Conservation (phyloP, 2,113 vertebrate genomes). For the Istiophorus platypterus region DNA sequence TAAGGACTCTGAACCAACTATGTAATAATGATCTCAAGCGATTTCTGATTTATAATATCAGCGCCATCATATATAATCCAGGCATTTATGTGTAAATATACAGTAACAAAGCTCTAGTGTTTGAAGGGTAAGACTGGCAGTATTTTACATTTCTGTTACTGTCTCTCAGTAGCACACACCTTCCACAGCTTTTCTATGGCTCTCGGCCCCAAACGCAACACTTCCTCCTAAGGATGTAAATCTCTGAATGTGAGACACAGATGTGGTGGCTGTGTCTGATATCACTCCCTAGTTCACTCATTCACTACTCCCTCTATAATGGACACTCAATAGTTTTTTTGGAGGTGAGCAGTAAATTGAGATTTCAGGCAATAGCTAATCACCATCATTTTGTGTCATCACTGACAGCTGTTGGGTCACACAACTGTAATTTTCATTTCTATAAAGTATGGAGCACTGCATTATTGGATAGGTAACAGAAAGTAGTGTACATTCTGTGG, state of each 20-base stretch:
- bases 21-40: background rate
- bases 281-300: no score
- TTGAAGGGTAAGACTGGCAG: background rate
- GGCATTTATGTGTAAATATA: background rate
- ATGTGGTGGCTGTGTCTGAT: no score
- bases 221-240: no score
- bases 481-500: background rate
- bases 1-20: background rate
- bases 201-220: no score
- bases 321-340: no score
- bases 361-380: background rate
- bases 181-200: no score
- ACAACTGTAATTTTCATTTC: background rate
- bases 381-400: background rate
- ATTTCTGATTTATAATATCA: slow-evolving; percentile 1
- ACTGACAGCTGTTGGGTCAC: background rate
- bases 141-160: no score
- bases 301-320: no score
- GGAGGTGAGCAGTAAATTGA: background rate
- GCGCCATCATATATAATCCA: background rate
- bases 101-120: background rate
- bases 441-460: background rate
- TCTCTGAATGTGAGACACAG: no score
- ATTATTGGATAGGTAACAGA: background rate
- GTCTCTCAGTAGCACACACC: no score